Evolutionary conservation across 2,113 vertebrate genomes (phyloP).

Genomic region (Tragelaphus imberbis): DNA sequence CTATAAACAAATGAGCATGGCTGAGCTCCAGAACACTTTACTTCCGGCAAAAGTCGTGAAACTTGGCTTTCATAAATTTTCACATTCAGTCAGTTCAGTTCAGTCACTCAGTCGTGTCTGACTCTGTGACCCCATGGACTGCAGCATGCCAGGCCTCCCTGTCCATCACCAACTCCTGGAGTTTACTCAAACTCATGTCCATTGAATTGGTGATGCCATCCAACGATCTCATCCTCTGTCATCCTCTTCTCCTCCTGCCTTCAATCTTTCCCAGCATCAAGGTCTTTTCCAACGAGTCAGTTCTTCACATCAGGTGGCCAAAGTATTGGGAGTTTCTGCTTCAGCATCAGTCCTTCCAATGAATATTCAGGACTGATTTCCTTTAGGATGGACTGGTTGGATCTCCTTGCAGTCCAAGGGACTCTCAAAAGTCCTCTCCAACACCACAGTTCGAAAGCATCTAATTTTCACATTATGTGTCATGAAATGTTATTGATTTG

Average conservation of each 20-base stretch:
- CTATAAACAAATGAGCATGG: neutral
- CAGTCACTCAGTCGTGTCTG: fast-evolving
- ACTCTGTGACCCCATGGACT: neutral
- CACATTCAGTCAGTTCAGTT: neutral
- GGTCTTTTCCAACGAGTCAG: neutral
- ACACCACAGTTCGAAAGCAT: neutral
- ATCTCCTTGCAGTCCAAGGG: neutral
- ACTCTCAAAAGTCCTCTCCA: neutral
- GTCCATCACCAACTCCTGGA: neutral
- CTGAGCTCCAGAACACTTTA: neutral
- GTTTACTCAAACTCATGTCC: neutral
- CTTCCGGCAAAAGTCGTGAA: neutral
- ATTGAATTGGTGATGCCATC: neutral
- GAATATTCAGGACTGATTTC: neutral
- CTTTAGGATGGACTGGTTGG: neutral
- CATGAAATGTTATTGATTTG: neutral
- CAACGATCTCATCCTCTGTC: neutral
- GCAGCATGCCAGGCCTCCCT: neutral
- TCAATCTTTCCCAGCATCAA: neutral
- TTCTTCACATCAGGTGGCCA: neutral
- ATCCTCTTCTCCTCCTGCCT: neutral
- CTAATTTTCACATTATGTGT: neutral
- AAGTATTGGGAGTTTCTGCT: neutral
- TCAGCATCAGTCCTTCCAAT: neutral
- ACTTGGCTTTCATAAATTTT: neutral